Percentiles rank a stretch among this genome's conserved stretches.
phyloP scores from a whole-genome alignment of 2,797 vertebrate species.

The Argentina silus region DNA sequence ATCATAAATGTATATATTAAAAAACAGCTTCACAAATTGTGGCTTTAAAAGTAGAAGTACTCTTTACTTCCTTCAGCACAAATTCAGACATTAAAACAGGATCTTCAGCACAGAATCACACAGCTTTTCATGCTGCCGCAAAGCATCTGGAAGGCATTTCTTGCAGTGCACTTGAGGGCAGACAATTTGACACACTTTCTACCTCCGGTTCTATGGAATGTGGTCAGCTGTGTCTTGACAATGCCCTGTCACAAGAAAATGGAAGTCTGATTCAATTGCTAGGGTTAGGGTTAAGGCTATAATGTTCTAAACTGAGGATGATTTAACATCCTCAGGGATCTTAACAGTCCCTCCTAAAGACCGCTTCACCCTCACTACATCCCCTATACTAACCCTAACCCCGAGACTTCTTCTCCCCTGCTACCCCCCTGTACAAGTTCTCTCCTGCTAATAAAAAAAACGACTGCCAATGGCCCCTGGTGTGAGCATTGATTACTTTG shows the following conservation, averaged over 20 bases:
- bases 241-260: conserved; percentile 1
- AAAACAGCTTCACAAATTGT: too few relatives aligned
- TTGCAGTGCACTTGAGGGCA: not conserved
- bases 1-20: too few relatives aligned
- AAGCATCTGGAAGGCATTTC: conserved; percentile 1
- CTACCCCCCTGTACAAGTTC: too few relatives aligned
- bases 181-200: not conserved
- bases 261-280: not conserved
- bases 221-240: not conserved
- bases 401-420: too few relatives aligned
- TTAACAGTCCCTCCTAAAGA: too few relatives aligned
- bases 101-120: not conserved
- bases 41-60: not conserved
- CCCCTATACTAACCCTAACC: too few relatives aligned
- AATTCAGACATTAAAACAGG: too few relatives aligned
- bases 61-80: not conserved
- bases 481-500: too few relatives aligned
- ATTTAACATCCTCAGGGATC: too few relatives aligned
- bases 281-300: not conserved
- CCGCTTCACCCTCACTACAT: too few relatives aligned
- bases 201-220: not conserved
- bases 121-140: not conserved
- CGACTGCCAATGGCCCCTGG: too few relatives aligned
- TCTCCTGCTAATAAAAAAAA: too few relatives aligned
- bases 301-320: not conserved